Conservation (phyloP, 2,113 vertebrate genomes). For the Anguilla rostrata region DNA sequence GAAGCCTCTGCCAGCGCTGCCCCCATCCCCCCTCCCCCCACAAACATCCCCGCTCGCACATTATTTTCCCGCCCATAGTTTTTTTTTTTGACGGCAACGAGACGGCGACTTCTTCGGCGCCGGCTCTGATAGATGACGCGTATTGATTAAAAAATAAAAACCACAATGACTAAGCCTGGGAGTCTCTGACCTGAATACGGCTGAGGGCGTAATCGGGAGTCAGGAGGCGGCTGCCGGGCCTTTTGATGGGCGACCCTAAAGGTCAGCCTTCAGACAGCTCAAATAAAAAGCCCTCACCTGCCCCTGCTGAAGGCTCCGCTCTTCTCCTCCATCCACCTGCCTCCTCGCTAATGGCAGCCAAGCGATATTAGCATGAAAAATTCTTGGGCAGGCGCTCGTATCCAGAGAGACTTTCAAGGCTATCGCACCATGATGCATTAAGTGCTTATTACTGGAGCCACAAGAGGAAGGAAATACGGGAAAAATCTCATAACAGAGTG, state of each 20-base stretch:
- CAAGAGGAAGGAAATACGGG: neutral
- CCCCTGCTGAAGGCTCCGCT: neutral
- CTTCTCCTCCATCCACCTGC: neutral
- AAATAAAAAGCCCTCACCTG: conserved; percentile 5
- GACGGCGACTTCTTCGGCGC: neutral
- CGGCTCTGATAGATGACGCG: conserved; percentile 9
- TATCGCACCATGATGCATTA: neutral
- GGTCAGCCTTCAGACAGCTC: neutral
- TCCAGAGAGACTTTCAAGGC: neutral
- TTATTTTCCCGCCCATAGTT: neutral
- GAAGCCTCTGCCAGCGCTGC: conserved; percentile 1
- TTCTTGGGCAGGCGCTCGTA: neutral
- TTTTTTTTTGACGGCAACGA: neutral
- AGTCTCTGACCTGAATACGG: neutral
- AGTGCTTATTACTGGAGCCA: neutral
- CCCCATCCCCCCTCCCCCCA: neutral
- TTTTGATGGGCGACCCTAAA: neutral
- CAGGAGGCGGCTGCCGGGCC: neutral
- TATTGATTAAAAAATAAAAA: conserved; percentile 25
- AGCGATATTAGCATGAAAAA: neutral
- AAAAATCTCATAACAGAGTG: neutral
- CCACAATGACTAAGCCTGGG: neutral
- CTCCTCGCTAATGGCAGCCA: neutral
- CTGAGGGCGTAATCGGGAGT: neutral
- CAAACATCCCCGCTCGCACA: neutral